Percentiles rank a stretch among this genome's conserved stretches.
These are phyloP conservation scores for Hetaerina americana DNA, from an alignment of 1,140 invertebrate species.

Conservation along the genomic window DNA sequence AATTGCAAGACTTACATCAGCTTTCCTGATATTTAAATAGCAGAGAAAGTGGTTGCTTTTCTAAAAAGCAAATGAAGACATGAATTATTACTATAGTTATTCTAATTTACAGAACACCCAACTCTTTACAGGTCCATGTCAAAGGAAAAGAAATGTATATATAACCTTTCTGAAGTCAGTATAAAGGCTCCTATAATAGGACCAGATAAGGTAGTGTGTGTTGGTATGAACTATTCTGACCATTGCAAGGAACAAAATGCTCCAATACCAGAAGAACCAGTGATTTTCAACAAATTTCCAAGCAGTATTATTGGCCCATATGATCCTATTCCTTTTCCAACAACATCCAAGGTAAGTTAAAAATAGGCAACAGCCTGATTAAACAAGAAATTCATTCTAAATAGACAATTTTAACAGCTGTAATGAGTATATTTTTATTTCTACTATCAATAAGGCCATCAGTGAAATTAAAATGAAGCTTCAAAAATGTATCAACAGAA, in stretches of 20 bases:
- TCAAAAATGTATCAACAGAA: too few species aligned
- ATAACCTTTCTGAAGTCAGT: conserved; percentile 33
- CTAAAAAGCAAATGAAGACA: neutral
- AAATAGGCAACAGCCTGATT: too few species aligned
- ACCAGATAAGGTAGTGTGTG: conserved; percentile 64
- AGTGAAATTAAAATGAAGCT: too few species aligned
- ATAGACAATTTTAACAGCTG: too few species aligned
- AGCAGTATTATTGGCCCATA: conserved; percentile 63
- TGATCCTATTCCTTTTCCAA: conserved; percentile 55
- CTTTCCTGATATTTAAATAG: too few species aligned
- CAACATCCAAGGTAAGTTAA: conserved; percentile 29
- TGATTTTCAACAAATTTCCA: conserved; percentile 69
- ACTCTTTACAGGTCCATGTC: conserved; percentile 1
- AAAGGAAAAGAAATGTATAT: conserved; percentile 1
- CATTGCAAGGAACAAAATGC: conserved; percentile 65
- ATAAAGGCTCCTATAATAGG: conserved; percentile 50
- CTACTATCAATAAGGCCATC: too few species aligned
- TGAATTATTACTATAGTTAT: neutral
- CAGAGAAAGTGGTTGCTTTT: too few species aligned
- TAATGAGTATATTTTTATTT: too few species aligned
- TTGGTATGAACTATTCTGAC: conserved; percentile 65
- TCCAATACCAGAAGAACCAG: conserved; percentile 53
- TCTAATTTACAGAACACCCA: neutral
- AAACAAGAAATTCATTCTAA: too few species aligned
- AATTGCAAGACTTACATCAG: too few species aligned